A percentile compares a stretch with the other conserved stretches of the same genome.
Conservation (phyloP, 1,140 invertebrate species). For the Linepithema humile region DNA sequence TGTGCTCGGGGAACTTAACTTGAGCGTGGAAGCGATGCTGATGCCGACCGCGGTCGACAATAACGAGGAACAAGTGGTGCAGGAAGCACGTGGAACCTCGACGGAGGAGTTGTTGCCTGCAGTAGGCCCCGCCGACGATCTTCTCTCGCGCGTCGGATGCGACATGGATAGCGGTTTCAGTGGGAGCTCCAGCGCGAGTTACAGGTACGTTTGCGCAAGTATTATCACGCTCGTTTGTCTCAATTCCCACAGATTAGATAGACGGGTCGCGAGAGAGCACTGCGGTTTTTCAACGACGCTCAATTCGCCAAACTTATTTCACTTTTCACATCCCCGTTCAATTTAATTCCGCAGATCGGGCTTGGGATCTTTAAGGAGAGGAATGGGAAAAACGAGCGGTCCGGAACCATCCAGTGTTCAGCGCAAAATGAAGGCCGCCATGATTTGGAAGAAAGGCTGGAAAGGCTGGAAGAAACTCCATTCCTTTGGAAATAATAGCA, state of each 20-base stretch:
- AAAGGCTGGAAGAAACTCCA: constrained; percentile 92
- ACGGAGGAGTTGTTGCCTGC: constrained; percentile 87
- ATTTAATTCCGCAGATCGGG: constrained; percentile 78
- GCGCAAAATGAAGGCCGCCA: constrained; percentile 80
- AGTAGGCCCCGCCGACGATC: constrained; percentile 89
- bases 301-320: not conserved
- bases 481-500: constrained; percentile 88
- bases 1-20: constrained; percentile 93
- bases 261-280: too few species aligned
- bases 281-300: not conserved
- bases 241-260: not conserved
- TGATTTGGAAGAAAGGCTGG: constrained; percentile 86
- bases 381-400: constrained; percentile 72
- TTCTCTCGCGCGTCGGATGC: constrained; percentile 88
- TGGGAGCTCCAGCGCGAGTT: constrained; percentile 91
- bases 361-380: constrained; percentile 79
- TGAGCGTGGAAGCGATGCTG: constrained; percentile 94
- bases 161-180: constrained; percentile 93
- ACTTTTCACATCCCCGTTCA: not conserved
- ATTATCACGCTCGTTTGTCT: not conserved
- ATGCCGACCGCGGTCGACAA: constrained; percentile 87
- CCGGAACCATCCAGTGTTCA: constrained; percentile 68
- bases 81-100: constrained; percentile 83
- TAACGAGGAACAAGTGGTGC: constrained; percentile 81
- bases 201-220: constrained; percentile 81